Percentiles rank a stretch among this genome's conserved stretches.
Evolutionary conservation across 2,113 vertebrate genomes (phyloP).

Genomic region (Ptychochromis oligacanthus): DNA sequence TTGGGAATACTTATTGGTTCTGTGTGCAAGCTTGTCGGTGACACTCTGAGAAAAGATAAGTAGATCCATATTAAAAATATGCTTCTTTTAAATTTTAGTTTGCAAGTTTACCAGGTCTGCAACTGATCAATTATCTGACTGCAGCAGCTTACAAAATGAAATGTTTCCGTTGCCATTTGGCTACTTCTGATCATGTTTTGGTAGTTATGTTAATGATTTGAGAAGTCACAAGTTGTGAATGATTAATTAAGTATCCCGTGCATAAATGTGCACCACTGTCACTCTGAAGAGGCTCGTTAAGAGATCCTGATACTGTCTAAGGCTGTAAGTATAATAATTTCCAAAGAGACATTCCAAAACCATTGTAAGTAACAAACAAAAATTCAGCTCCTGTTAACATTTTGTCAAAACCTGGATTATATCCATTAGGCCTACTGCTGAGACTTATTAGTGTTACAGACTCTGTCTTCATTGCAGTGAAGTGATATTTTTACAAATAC

Average conservation of each 20-base stretch:
- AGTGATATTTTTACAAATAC: neutral
- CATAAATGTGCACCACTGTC: neutral
- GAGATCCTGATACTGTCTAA: neutral
- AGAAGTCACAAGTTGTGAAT: neutral
- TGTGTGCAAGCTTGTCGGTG: slow-evolving; percentile 45
- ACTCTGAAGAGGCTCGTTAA: neutral
- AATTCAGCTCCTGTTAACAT: no score
- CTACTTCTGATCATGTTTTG: neutral
- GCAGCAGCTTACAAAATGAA: neutral
- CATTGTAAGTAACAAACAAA: no score
- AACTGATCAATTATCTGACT: neutral
- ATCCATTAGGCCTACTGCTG: no score
- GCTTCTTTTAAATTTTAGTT: neutral
- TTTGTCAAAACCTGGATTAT: no score
- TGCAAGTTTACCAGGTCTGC: neutral
- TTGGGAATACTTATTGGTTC: slow-evolving; percentile 62
- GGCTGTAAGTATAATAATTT: neutral
- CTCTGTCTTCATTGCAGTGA: neutral
- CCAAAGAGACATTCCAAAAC: no score
- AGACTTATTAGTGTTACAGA: neutral
- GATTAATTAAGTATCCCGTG: no score
- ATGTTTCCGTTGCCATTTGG: neutral
- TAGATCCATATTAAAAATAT: neutral
- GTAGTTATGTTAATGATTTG: neutral
- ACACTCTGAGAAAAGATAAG: slow-evolving; percentile 57